A percentile compares a stretch with the other conserved stretches of the same genome.
These are phyloP conservation scores for Eretmochelys imbricata DNA, from an alignment of 2,113 vertebrate genomes.

Conservation along the genomic window DNA sequence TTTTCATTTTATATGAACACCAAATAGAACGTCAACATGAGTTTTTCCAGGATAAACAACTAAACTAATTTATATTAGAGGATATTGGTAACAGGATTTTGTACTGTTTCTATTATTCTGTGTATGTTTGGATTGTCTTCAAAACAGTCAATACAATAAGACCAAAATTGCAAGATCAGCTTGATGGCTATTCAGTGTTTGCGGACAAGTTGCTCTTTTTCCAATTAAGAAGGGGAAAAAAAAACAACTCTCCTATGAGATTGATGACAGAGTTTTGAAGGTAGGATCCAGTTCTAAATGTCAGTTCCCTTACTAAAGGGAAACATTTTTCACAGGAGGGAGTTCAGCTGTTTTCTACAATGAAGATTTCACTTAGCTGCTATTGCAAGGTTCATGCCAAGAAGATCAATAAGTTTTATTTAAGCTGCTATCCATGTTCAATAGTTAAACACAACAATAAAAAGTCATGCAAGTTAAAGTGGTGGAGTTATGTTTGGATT, in stretches of 20 bases:
- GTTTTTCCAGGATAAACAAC: not conserved
- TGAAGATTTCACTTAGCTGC: too few relatives aligned
- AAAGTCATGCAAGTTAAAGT: not conserved
- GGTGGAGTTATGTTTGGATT: not conserved
- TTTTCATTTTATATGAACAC: not conserved
- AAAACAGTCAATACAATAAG: accelerated
- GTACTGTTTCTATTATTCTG: accelerated
- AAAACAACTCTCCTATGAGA: not conserved
- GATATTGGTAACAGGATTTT: accelerated
- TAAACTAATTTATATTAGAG: not conserved
- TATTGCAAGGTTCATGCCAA: not conserved
- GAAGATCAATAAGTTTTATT: not conserved
- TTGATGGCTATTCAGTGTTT: not conserved
- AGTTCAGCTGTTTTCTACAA: too few relatives aligned
- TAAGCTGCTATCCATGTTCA: not conserved
- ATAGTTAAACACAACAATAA: not conserved
- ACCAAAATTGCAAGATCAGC: not conserved
- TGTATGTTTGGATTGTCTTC: not conserved
- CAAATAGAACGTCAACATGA: not conserved
- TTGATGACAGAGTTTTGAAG: not conserved
- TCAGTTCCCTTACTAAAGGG: not conserved
- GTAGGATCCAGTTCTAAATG: accelerated
- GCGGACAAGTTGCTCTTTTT: too few relatives aligned
- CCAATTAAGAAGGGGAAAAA: not conserved
- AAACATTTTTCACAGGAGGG: not conserved